These are phyloP conservation scores for Stenodema calcarata DNA, from an alignment of 2,888 invertebrate species.

Conservation along the genomic window DNA sequence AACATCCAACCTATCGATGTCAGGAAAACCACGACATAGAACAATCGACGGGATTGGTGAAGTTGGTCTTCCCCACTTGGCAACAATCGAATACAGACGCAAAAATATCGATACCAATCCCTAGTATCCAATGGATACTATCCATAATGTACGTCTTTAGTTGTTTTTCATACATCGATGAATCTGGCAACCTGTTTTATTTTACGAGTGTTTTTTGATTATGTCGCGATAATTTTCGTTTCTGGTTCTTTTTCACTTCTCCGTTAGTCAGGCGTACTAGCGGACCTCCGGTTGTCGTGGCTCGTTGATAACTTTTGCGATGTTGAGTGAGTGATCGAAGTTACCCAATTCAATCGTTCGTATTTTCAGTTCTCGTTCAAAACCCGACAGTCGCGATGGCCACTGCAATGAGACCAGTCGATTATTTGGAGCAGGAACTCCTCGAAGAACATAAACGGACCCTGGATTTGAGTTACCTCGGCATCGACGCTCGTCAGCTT, in stretches of 20 bases:
- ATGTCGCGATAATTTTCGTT: not conserved
- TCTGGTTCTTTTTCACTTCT: not conserved
- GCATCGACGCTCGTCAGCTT: constrained; percentile 22
- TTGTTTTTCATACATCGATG: no score
- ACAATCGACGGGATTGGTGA: no score
- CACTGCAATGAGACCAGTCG: not conserved
- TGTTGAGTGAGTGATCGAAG: not conserved
- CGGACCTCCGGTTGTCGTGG: not conserved
- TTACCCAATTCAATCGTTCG: not conserved
- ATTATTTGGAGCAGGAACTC: not conserved
- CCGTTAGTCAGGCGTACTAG: not conserved
- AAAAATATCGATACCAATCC: no score
- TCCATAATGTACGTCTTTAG: no score
- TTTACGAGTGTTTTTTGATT: not conserved
- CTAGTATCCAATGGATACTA: no score
- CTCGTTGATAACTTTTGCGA: not conserved
- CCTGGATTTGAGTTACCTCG: not conserved
- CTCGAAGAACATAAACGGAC: constrained; percentile 12
- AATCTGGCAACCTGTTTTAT: not conserved
- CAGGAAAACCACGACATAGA: no score
- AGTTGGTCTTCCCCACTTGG: no score
- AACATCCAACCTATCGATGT: no score
- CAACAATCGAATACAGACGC: no score
- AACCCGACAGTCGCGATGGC: not conserved
- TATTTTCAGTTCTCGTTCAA: not conserved